Conservation (phyloP, 2,113 vertebrate species). For the Tautogolabrus adspersus region DNA sequence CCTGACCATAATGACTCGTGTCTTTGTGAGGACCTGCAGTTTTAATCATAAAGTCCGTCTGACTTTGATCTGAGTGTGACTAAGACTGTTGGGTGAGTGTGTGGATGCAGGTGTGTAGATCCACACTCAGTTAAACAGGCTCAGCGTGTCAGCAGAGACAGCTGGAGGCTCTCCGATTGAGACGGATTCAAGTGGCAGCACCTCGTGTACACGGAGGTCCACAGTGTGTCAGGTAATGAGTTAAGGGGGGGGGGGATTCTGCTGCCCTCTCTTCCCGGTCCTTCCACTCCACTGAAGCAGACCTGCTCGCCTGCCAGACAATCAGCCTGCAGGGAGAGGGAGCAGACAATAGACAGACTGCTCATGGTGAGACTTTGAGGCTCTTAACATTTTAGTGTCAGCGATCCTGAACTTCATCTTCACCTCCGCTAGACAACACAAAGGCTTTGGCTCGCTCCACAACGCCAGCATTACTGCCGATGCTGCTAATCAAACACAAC, state of each 20-base stretch:
- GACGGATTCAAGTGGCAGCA: slow-evolving; percentile 41
- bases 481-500: too few species aligned
- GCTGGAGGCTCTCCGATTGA: slow-evolving; percentile 40
- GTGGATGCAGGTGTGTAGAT: slow-evolving; percentile 4
- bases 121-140: slow-evolving; percentile 21
- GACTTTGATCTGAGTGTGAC: not conserved
- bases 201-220: slow-evolving; percentile 20
- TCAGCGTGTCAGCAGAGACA: not conserved
- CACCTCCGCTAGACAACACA: not conserved
- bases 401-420: not conserved
- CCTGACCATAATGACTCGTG: too few species aligned
- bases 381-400: slow-evolving; percentile 3
- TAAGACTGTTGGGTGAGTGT: not conserved
- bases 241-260: not conserved
- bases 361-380: too few species aligned
- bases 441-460: not conserved
- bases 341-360: not conserved
- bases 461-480: too few species aligned
- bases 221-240: slow-evolving; percentile 28
- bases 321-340: not conserved
- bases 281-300: slow-evolving; percentile 28
- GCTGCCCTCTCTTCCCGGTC: slow-evolving; percentile 6
- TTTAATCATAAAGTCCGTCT: not conserved
- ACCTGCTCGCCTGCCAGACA: not conserved
- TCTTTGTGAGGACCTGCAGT: too few species aligned